Conservation (phyloP, 2,888 invertebrate species). For the Eupeodes latifasciatus region DNA sequence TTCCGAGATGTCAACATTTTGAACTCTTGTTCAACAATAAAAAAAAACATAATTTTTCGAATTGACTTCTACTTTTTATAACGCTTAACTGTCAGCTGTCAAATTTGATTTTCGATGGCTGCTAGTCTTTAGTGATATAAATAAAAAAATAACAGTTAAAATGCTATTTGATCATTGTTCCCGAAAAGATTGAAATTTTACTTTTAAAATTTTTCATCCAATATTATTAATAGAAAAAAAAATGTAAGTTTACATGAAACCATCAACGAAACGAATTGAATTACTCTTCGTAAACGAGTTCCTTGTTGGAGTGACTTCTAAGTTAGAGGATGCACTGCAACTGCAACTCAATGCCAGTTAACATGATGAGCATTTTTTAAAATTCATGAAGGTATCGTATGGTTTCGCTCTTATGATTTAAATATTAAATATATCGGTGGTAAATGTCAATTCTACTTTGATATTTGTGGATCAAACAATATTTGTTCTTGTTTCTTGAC, state of each 20-base stretch:
- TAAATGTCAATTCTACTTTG: too few relatives aligned
- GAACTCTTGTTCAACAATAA: too few relatives aligned
- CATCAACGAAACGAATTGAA: conserved; percentile 66
- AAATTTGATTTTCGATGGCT: too few relatives aligned
- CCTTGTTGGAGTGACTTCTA: conserved; percentile 14
- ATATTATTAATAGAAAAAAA: conserved; percentile 10
- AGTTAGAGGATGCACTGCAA: conserved; percentile 46
- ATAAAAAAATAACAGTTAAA: conserved; percentile 17
- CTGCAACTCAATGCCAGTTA: conserved; percentile 34
- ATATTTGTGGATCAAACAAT: too few relatives aligned
- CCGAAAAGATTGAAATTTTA: background rate
- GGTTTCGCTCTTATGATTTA: too few relatives aligned
- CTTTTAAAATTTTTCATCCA: conserved; percentile 19
- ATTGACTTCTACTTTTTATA: too few relatives aligned
- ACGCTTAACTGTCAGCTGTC: too few relatives aligned
- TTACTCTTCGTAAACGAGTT: conserved; percentile 26
- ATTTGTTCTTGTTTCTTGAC: too few relatives aligned
- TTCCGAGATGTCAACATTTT: too few relatives aligned
- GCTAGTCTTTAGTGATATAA: background rate
- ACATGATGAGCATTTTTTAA: background rate
- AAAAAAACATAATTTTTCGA: too few relatives aligned
- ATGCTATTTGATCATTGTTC: conserved; percentile 45
- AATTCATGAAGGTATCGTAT: background rate
- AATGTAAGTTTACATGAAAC: conserved; percentile 7
- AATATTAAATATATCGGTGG: too few relatives aligned